phyloP scores from a whole-genome alignment of 2,888 invertebrate genomes.

The Nomada hirtipes region DNA sequence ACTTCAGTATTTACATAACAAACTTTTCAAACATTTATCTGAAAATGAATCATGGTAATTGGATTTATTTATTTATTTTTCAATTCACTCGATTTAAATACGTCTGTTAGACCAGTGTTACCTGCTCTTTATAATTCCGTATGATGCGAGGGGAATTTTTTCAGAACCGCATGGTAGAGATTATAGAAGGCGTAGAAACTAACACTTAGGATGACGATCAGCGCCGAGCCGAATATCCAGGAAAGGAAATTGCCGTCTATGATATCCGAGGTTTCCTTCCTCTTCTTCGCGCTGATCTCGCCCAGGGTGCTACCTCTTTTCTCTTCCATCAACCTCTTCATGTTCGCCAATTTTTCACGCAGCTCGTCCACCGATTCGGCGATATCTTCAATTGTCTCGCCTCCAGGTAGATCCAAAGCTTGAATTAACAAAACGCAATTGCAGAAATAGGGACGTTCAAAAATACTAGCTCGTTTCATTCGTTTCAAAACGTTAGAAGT shows the following conservation, averaged over 20 bases:
- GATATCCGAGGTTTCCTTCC: constrained; percentile 84
- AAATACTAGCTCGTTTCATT: not conserved
- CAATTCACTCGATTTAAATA: not conserved
- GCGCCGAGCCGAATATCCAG: constrained; percentile 92
- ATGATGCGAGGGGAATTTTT: constrained; percentile 92
- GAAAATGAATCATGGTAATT: constrained; percentile 1
- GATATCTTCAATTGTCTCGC: constrained; percentile 79
- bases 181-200: constrained; percentile 95
- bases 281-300: constrained; percentile 84
- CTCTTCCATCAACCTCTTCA: constrained; percentile 93
- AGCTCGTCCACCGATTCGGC: constrained; percentile 92
- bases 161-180: constrained; percentile 91
- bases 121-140: constrained; percentile 89
- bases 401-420: constrained; percentile 73
- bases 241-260: constrained; percentile 94
- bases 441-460: constrained; percentile 3
- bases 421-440: constrained; percentile 21
- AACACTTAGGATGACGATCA: constrained; percentile 91
- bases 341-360: constrained; percentile 90
- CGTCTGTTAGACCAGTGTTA: not conserved
- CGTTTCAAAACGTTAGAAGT: constrained; percentile 1
- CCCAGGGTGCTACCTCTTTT: constrained; percentile 85
- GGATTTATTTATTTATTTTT: not conserved
- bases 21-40: constrained; percentile 6
- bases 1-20: constrained; percentile 15